Percentiles rank a stretch among this genome's conserved stretches.
Conservation (phyloP, 2,888 invertebrate genomes). For the Baccha elongata region DNA sequence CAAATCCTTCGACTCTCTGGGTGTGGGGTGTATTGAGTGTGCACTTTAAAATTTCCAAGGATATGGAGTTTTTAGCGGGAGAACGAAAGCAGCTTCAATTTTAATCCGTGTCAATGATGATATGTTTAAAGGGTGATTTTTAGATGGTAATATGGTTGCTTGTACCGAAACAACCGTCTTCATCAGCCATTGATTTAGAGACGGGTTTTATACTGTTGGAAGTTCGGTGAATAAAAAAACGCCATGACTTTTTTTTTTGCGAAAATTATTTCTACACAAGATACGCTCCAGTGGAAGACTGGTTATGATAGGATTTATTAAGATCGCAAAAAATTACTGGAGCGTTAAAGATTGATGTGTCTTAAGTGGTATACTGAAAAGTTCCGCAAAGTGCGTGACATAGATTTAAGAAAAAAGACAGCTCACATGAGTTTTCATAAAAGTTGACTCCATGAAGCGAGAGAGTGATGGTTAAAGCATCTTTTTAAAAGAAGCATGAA, state of each 20-base stretch:
- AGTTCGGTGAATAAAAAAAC: not conserved
- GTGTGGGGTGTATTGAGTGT: slow-evolving; percentile 8
- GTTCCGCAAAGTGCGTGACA: slow-evolving; percentile 60
- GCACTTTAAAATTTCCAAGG: slow-evolving; percentile 66
- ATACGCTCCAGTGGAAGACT: slow-evolving; percentile 43
- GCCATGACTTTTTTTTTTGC: not conserved
- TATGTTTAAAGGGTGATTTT: slow-evolving; percentile 45
- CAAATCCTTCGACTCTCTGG: slow-evolving; percentile 45
- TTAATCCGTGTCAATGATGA: slow-evolving; percentile 68
- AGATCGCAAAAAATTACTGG: slow-evolving; percentile 66
- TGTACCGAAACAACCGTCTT: slow-evolving; percentile 4
- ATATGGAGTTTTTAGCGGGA: slow-evolving; percentile 38
- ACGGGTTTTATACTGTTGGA: not conserved
- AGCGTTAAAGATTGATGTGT: slow-evolving; percentile 64
- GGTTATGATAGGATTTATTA: slow-evolving; percentile 69
- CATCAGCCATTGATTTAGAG: slow-evolving; percentile 40
- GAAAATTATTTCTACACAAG: not conserved
- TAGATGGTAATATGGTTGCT: slow-evolving; percentile 26
- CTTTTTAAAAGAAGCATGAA: not conserved
- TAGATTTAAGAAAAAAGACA: slow-evolving; percentile 44
- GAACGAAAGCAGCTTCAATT: slow-evolving; percentile 38
- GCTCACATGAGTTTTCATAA: slow-evolving; percentile 37
- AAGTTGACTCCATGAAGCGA: slow-evolving; percentile 31
- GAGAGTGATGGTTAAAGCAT: not conserved
- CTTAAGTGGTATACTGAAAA: slow-evolving; percentile 65